These are phyloP conservation scores for Sturnira hondurensis DNA, from an alignment of 2,113 vertebrate species.

Conservation along the genomic window DNA sequence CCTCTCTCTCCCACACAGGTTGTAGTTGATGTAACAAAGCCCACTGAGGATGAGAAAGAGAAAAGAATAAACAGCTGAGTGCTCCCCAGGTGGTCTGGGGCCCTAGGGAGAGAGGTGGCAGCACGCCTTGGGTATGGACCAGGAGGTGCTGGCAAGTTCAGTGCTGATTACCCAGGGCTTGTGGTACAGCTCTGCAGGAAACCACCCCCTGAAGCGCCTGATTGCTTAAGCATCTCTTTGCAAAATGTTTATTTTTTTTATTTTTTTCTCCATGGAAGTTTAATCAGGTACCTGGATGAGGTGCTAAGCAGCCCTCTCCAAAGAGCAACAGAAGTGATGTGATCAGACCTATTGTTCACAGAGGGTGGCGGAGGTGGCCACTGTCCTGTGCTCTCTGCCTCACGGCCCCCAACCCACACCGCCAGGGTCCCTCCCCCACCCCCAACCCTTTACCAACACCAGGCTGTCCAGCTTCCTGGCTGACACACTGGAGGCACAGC, in stretches of 20 bases:
- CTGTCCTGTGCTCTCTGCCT: background rate
- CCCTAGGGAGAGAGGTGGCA: background rate
- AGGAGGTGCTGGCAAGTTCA: background rate
- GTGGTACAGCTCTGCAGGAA: background rate
- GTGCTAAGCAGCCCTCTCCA: conserved; percentile 42
- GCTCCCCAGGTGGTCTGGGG: background rate
- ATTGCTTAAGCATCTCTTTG: conserved; percentile 70
- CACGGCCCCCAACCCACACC: background rate
- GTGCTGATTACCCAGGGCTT: background rate
- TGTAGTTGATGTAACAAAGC: background rate
- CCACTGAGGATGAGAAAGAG: background rate
- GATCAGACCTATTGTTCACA: background rate
- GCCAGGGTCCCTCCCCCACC: too few relatives aligned
- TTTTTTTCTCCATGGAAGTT: conserved; percentile 71
- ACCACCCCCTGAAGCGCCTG: conserved; percentile 44
- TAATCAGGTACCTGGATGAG: conserved; percentile 61
- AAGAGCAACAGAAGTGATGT: background rate
- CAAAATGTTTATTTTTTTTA: conserved; percentile 71
- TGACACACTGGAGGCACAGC: accelerated
- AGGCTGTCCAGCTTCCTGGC: accelerated
- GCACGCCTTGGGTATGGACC: background rate
- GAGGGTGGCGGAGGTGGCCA: background rate
- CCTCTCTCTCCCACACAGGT: background rate
- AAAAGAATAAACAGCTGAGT: background rate
- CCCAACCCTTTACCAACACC: background rate